Conservation (phyloP, 1,140 invertebrate species). For the Trypoxylus dichotomus region DNA sequence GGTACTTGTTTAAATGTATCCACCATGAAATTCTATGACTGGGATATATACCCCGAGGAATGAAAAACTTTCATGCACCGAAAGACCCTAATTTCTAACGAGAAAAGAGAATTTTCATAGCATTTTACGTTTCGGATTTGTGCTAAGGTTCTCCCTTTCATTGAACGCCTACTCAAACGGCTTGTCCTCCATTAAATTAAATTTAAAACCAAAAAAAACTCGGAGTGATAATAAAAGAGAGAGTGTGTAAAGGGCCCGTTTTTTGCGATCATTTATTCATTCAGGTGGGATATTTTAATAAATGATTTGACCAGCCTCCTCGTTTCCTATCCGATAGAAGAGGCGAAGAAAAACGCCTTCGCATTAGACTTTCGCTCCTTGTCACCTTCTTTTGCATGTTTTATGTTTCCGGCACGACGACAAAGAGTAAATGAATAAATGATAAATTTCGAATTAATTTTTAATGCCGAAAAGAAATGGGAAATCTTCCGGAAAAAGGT, state of each 20-base stretch:
- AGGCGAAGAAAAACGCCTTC: neutral
- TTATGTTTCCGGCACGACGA: conserved; percentile 8
- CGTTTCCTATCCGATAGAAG: neutral
- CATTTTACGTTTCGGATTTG: conserved; percentile 22
- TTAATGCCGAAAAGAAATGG: neutral
- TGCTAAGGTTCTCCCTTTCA: neutral
- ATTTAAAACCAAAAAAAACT: conserved; percentile 27
- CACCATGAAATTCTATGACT: neutral
- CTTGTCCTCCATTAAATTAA: conserved; percentile 26
- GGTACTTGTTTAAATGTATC: neutral
- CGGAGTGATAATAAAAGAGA: conserved; percentile 1
- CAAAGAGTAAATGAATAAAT: conserved; percentile 3
- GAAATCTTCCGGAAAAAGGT: neutral
- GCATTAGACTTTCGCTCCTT: conserved; percentile 1
- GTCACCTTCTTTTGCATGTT: neutral
- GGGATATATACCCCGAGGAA: neutral
- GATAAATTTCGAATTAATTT: neutral
- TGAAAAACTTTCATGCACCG: neutral
- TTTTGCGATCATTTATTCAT: conserved; percentile 28
- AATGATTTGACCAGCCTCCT: neutral
- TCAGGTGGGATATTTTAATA: conserved; percentile 20
- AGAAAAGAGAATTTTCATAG: neutral
- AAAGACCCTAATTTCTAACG: neutral
- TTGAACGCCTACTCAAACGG: conserved; percentile 18
- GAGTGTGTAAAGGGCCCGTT: conserved; percentile 20